Evolutionary conservation across 2,797 vertebrate species (phyloP), one percentile per base, ranked within the genome.

Genomic region (Thalassophryne amazonica): DNA sequence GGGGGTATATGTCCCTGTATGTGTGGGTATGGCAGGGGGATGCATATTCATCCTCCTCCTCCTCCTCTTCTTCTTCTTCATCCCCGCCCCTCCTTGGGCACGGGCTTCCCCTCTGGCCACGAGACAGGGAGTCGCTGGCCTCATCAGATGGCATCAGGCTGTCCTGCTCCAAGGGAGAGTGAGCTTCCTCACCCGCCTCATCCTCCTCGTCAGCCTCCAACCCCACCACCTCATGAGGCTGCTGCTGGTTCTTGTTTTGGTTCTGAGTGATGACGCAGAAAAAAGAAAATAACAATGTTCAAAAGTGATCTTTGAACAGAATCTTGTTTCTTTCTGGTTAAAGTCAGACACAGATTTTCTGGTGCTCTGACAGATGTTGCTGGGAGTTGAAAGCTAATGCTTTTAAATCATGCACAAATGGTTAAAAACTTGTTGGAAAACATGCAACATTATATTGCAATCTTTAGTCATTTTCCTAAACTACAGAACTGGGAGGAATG

Each of bases 101-200:
- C 12, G 93, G 94, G 84, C 93, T 91, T 6, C 88, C 90, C 54
- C 91, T 91, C 70, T 84, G 92, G 18, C 90, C 87, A 14, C 91
- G 93, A 46, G 91, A 94, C 29, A 94, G 90, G 32, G 90, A 92
- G 73, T 97, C 94, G 13, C 94, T 95, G 18, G 93, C 93, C 67
- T 97, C 95, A 0, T 98, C 95, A 0, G 94, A 96, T 0, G 92
- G 95, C 95, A 98, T 97, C 60, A 96, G 83, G 85, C 94, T 97
- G 91, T 97, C 96, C 59, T 93, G 93, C 86, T 98, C 96, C 51
- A 95, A 70, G 1, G 95, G 93, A 2, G 93, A 96, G 79, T 89
- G 91, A 67, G 92, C 92, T 35, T 88, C 91, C 60, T 86, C 84
- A 0, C 89, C 91, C 0, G 60, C 88, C 54, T 93, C 93, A 23